Percentiles rank a stretch among this genome's conserved stretches.
Conservation (phyloP, 2,113 vertebrate genomes). For the Amblyornis subalaris region DNA sequence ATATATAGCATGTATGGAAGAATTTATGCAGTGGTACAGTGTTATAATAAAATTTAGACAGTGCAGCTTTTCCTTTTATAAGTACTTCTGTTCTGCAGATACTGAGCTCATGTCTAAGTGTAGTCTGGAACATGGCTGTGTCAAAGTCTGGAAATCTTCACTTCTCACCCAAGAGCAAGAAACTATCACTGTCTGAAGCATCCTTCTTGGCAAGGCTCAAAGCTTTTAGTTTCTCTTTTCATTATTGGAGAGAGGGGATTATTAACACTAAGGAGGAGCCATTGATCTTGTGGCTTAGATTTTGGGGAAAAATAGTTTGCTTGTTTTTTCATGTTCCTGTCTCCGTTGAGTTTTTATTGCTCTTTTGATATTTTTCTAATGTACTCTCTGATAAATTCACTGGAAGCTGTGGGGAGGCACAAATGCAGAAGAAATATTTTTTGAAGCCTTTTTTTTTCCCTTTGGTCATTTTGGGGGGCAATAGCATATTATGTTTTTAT, state of each 20-base stretch:
- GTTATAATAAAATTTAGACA: not conserved
- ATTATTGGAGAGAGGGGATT: not conserved
- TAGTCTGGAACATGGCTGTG: not conserved
- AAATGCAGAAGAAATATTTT: not conserved
- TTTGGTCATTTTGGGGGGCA: not conserved
- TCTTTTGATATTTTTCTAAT: not conserved
- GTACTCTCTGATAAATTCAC: not conserved
- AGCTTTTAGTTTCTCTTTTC: not conserved
- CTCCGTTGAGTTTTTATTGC: not conserved
- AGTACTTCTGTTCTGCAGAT: not conserved
- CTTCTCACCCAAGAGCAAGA: not conserved
- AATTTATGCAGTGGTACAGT: not conserved
- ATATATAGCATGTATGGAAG: not conserved
- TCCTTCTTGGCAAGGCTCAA: not conserved
- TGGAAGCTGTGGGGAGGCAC: not conserved
- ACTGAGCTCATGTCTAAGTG: not conserved
- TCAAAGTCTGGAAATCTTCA: not conserved
- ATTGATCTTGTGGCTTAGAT: not conserved
- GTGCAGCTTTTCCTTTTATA: not conserved
- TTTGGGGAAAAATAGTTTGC: not conserved
- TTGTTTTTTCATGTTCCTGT: not conserved
- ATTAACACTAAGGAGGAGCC: not conserved
- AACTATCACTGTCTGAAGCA: not conserved
- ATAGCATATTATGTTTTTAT: not conserved
- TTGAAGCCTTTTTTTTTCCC: not conserved